Base-by-base conservation (phyloP, 2,113 vertebrate genomes). In the Myiozetetes cayanensis region DNA sequence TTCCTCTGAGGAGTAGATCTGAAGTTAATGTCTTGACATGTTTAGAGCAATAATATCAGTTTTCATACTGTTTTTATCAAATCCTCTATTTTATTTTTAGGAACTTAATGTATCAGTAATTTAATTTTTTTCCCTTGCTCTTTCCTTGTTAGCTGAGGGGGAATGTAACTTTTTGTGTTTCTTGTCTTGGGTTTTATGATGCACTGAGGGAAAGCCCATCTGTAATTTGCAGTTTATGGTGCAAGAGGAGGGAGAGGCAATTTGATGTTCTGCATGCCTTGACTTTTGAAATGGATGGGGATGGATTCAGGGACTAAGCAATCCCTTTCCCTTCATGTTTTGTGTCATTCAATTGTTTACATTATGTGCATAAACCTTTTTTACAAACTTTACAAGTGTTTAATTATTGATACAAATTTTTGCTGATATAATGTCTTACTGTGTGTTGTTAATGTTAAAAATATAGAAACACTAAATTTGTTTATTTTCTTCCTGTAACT, bases 31-130 rank as follows among this genome's bases (percentile, higher is more conserved):
- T 59, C 8, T 9, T 62, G 71, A 62, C 18, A 10, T 37, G 18
- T 33, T 47, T 37, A 39, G n/a, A 23, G 25, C 14, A 74, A 43
- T n/a, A 49, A 70, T 39, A 33, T 9, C 12, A 58, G 5, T 31
- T 73, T 59, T 28, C 2, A 13, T 25, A 10, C 5, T 33, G 10
- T 1, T 55, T 73, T 76, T 43, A 25, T 5, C 15, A n/a, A 1
- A 12, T 24, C 65, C 62, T 31, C 23, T 7, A 2, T 87, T 74
- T 21, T 62, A 70, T 24, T 62, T 66, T 62, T 58, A 37, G 37
- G 5, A 33, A 28, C 4, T 6, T 87, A 43, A 14, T 0, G 0
- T 44, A 21, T 58, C 2, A 1, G 7, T 37, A 22, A 12, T 59
- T 14, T 3, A 12, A 14, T 17, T 8, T 41, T 70, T 52, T 46